Evolutionary conservation across 2,113 vertebrate genomes (phyloP).

Genomic region (Silurus meridionalis): DNA sequence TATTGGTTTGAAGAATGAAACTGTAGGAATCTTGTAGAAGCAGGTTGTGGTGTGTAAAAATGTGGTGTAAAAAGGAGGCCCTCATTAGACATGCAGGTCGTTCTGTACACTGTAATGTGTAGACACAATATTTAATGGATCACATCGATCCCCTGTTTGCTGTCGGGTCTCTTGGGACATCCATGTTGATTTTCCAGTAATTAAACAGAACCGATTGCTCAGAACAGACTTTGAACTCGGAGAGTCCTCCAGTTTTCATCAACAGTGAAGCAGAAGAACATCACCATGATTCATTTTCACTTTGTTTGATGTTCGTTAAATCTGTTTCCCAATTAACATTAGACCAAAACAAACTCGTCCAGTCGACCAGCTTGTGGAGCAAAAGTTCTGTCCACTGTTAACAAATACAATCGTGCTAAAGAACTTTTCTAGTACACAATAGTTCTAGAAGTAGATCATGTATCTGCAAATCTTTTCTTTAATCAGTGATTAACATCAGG

Average conservation of each 20-base stretch:
- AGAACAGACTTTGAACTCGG: constrained; percentile 55
- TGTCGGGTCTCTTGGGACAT: not conserved
- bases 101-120: not conserved
- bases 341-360: constrained; percentile 1
- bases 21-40: not conserved
- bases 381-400: not conserved
- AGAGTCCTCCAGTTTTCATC: constrained; percentile 25
- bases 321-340: not conserved
- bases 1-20: not conserved
- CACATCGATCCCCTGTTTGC: not conserved
- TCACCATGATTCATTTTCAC: not conserved
- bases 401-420: not conserved
- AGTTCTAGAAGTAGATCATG: not conserved
- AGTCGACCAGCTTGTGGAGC: not conserved
- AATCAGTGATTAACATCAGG: not conserved
- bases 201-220: constrained; percentile 48
- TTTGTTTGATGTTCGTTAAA: not conserved
- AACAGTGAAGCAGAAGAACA: not conserved
- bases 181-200: constrained; percentile 52
- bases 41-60: not conserved
- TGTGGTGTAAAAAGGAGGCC: not conserved
- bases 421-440: not conserved
- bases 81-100: not conserved
- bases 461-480: not conserved
- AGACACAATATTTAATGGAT: not conserved